Evolutionary conservation across 2,113 vertebrate species (phyloP).

Genomic region (Rhinoptilus africanus): DNA sequence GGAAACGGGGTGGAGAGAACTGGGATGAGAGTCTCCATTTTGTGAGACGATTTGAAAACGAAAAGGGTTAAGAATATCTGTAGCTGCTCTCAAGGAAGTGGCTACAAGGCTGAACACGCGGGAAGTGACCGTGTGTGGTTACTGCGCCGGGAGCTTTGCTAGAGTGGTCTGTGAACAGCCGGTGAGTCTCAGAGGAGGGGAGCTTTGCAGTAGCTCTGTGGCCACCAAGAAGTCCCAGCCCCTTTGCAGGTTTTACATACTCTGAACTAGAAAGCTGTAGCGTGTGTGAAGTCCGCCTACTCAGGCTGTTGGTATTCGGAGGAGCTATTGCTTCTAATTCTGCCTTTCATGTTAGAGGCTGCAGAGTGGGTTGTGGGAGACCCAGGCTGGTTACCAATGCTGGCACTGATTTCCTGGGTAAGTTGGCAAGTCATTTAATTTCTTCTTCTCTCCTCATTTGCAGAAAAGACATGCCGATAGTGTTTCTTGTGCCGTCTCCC

Average conservation of each 20-base stretch:
- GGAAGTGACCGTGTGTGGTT: neutral
- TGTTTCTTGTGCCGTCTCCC: neutral
- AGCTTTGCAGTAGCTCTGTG: neutral
- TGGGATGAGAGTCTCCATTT: neutral
- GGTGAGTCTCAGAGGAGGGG: neutral
- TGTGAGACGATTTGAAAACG: neutral
- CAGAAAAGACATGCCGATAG: neutral
- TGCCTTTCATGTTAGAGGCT: neutral
- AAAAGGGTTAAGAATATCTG: neutral
- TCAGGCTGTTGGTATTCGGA: neutral
- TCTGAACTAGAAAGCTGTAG: neutral
- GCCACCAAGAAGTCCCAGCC: neutral
- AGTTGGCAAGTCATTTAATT: neutral
- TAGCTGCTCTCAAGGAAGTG: constrained; percentile 31
- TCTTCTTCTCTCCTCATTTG: neutral
- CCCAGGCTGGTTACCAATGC: neutral
- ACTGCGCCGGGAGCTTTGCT: neutral
- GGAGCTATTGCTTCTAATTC: neutral
- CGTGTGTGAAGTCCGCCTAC: neutral
- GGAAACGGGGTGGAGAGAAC: neutral
- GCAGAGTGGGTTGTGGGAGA: neutral
- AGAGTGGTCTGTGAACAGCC: neutral
- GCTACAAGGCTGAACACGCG: neutral
- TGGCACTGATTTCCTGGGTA: neutral
- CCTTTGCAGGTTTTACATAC: fast-evolving